Evolutionary conservation across 2,888 invertebrate species (phyloP).

Genomic region (Orchesellides sinensis): DNA sequence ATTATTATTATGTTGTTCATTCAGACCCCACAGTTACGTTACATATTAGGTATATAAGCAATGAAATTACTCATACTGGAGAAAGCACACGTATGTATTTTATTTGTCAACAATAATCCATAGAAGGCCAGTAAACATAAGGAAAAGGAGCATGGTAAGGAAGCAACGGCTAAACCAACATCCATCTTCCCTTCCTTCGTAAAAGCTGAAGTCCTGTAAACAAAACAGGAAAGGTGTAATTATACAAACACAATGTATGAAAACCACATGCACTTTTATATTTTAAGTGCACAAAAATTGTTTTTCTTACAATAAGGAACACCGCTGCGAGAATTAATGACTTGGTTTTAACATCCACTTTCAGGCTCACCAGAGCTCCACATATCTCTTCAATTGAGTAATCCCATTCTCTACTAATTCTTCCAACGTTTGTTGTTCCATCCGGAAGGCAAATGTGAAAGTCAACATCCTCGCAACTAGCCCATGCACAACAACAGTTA

Average conservation of each 20-base stretch:
- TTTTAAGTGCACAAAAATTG: too few relatives aligned
- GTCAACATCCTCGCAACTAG: slow-evolving; percentile 67
- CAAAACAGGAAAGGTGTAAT: not conserved
- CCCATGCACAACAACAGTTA: slow-evolving; percentile 67
- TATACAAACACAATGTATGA: not conserved
- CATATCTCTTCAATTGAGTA: slow-evolving; percentile 78
- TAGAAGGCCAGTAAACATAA: slow-evolving; percentile 52
- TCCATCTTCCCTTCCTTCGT: slow-evolving; percentile 64
- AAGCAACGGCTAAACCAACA: slow-evolving; percentile 68
- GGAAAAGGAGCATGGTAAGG: slow-evolving; percentile 57
- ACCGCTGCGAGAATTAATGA: slow-evolving; percentile 79
- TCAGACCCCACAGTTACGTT: too few relatives aligned
- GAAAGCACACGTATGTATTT: not conserved
- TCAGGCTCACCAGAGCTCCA: slow-evolving; percentile 79
- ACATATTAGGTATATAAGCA: too few relatives aligned
- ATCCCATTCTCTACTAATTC: slow-evolving; percentile 79
- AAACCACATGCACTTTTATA: not conserved
- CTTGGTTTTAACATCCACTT: slow-evolving; percentile 79
- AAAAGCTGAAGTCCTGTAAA: slow-evolving; percentile 66
- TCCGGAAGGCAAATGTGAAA: slow-evolving; percentile 60
- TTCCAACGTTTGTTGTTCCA: slow-evolving; percentile 76
- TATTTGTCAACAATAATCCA: slow-evolving; percentile 63
- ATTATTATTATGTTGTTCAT: too few relatives aligned
- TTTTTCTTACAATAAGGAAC: slow-evolving; percentile 78
- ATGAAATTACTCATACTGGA: too few relatives aligned